Base-by-base conservation (phyloP, 2,113 vertebrate genomes). In the Harpagus bidentatus region DNA sequence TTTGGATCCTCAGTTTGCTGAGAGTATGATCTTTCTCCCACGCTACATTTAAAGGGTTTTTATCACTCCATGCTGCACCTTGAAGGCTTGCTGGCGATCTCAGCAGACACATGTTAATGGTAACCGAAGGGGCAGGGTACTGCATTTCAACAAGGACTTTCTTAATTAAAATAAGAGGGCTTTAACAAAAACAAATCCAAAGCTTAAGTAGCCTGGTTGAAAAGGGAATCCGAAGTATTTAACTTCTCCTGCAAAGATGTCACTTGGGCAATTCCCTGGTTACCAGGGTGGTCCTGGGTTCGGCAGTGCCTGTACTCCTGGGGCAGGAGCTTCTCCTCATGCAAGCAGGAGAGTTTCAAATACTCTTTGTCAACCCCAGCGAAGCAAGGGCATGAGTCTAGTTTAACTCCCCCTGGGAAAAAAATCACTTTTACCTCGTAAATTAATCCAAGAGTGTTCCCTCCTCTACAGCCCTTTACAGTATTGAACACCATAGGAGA, bases 131-230 rank as follows among this genome's bases (percentile, higher is more conserved):
- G 73, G 56, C 72, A 92, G 92, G 45, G 76, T 59, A 55, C n/a
- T 71, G 48, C 86, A 79, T 71, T 93, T 90, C 88, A 91, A 16
- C 61, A 65, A 93, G 69, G 59, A 71, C 66, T 84, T 93, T 61
- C 78, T 83, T 82, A 90, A 91, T 88, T 92, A 83, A 92, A 95
- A 59, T 92, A 88, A 91, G 83, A 82, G 79, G 83, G 65, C 78
- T 92, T 92, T 95, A 93, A 88, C 78, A 86, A 88, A 94, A 92
- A 36, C 80, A 86, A 67, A 89, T 63, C 61, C 72, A 48, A 84
- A 86, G 52, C 77, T 89, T 84, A 84, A 95, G 69, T 22, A 91
- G 63, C 38, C 74, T 81, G 47, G 40, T 66, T 93, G 83, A 88
- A 95, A 86, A 76, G 73, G 12, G 79, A 90, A 84, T 86, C 73